Evolutionary conservation across 2,113 vertebrate species (phyloP).

Genomic region (Pituophis catenifer): DNA sequence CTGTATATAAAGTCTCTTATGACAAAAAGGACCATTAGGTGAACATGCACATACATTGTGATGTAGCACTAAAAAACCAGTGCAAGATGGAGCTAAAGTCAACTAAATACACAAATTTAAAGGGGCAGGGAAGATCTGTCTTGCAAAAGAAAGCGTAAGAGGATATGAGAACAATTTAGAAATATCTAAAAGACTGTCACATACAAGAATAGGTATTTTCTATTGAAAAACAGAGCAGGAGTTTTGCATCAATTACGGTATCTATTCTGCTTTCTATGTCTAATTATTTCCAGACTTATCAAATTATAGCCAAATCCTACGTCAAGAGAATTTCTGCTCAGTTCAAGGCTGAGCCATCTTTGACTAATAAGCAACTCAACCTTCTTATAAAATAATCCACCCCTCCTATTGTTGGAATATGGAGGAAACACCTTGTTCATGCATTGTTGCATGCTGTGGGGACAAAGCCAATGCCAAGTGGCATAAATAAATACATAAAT

Average conservation of each 20-base stretch:
- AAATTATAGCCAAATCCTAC: background rate
- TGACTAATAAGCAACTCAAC: background rate
- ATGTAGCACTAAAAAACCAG: background rate
- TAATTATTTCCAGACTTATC: background rate
- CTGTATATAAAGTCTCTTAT: background rate
- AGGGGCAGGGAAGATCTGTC: background rate
- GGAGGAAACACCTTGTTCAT: background rate
- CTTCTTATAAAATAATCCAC: background rate
- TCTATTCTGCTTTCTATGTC: background rate
- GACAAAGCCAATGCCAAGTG: background rate
- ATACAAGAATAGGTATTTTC: background rate
- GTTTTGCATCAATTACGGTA: background rate
- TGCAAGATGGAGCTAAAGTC: background rate
- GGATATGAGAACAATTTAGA: background rate
- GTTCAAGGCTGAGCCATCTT: background rate
- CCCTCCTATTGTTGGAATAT: background rate
- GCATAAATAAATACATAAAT: background rate
- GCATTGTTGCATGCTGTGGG: background rate
- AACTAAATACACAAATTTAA: background rate
- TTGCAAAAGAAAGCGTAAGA: background rate
- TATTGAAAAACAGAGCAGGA: background rate
- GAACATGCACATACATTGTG: background rate
- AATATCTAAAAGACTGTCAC: background rate
- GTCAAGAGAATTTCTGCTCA: background rate
- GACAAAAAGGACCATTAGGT: background rate